Base-by-base conservation (phyloP, 2,113 vertebrate genomes). In the Gulo gulo region DNA sequence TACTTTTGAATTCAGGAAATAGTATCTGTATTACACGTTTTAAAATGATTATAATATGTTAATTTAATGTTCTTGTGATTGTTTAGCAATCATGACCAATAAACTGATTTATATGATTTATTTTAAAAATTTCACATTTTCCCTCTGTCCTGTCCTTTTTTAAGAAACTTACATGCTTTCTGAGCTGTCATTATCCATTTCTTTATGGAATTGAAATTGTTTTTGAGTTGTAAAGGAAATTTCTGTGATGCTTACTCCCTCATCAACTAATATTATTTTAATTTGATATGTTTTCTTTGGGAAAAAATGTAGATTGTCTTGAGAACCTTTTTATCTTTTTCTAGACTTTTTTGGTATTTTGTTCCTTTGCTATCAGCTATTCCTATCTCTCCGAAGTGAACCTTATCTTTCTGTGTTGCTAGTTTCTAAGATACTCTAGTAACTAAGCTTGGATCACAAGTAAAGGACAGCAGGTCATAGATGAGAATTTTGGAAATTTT, bases 171-270 rank as follows among this genome's bases (percentile, higher is more conserved):
- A 50, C 2, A 1, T 89, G 24, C 13, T 91, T 73, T 13, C 9
- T 88, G 24, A 83, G 65, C 21, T 97, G 29, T 65, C 36, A 89
- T 9, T 90, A 86, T 20, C 11, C 26, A 50, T 74, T 94, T 95
- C n/a, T 67, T 91, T 86, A 80, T 61, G 65, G 73, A 82, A 34
- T 79, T 86, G 16, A 83, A 93, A n/a, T 52, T 10, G 14, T 73
- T 81, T 79, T 94, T 97, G 50, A 93, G 59, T 92, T 94, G 16
- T 97, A 83, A 93, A 97, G 26, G 12, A 92, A 92, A 76, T 95
- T 39, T 96, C 36, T 95, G 0, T 79, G 59, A 50, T 93, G 42
- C 14, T 57, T 89, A 42, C 6, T 88, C 52, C 23, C 55, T 89
- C 65, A 47, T 94, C n/a, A 65, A 71, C 9, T 81, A 26, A 18